Base-by-base conservation (phyloP, 1,140 invertebrate species). In the Brachionus manjavacas region DNA sequence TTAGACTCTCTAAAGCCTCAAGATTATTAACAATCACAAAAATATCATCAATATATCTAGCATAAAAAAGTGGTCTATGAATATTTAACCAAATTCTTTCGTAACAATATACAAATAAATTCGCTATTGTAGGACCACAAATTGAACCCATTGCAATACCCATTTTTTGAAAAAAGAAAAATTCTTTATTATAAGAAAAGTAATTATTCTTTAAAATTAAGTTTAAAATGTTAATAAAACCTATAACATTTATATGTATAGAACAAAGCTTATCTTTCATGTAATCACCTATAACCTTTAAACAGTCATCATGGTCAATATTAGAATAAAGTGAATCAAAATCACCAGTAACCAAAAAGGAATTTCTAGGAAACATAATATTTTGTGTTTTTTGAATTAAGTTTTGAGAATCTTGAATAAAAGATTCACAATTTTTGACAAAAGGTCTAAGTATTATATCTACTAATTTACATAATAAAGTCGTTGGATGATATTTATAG, bases 311-410 rank as follows among this genome's bases (percentile, higher is more conserved):
- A 64, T 64, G 55, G 23, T 64, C 55, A 64, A 64, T 64, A 64
- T 64, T 64, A 23, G 55, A 23, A 64, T 64, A 64, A 64, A 64
- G 55, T 23, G 55, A 64, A 64, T 64, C 55, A 31, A 70, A 70
- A 70, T 70, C 66, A 28, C 66, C 23, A 28, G 66, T 28, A 70
- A 70, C 20, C 28, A 70, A 70, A 28, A 31, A 28, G 14, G 23
- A 70, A 70, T 70, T 31, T 28, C 11, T 31, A 28, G 66, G 66
- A 31, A 70, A 70, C 20, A 31, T 28, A 28, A 28, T 31, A 28
- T 70, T 12, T 28, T 70, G 20, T 70, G 66, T 70, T 70, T 70
- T 70, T 35, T 70, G 66, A 25, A 70, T 70, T 70, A 70, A 70
- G 28, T 70, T 25, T 35, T 70, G 66, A 28, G 66, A 70, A 31